These are phyloP conservation scores for Cheilosia grossa DNA, from an alignment of 2,888 invertebrate genomes.

Conservation along the genomic window DNA sequence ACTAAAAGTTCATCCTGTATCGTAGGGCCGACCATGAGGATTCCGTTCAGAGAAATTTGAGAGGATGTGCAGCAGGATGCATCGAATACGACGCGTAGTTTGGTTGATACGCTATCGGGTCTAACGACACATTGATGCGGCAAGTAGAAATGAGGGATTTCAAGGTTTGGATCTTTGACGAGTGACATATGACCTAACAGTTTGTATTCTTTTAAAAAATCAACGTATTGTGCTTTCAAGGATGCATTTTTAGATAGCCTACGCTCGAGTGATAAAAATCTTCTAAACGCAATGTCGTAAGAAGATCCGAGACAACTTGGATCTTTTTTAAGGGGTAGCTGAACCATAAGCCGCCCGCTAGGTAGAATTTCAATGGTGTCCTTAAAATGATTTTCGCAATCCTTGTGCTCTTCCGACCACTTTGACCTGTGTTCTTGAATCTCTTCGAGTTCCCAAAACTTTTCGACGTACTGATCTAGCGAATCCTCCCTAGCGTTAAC, in stretches of 20 bases:
- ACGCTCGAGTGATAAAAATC: slow-evolving; percentile 57
- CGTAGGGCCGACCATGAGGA: slow-evolving; percentile 56
- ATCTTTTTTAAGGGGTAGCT: slow-evolving; percentile 57
- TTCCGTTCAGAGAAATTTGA: slow-evolving; percentile 53
- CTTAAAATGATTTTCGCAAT: slow-evolving; percentile 34
- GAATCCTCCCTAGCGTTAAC: not conserved
- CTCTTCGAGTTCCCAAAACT: slow-evolving; percentile 34
- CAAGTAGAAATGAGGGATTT: slow-evolving; percentile 39
- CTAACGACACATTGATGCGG: slow-evolving; percentile 52
- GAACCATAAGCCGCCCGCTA: slow-evolving; percentile 35
- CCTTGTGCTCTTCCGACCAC: slow-evolving; percentile 15
- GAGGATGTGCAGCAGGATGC: slow-evolving; percentile 28
- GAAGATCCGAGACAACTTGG: slow-evolving; percentile 53
- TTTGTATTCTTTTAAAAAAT: slow-evolving; percentile 55
- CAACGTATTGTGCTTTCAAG: not conserved
- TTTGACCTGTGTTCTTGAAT: slow-evolving; percentile 7
- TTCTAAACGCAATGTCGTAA: slow-evolving; percentile 38
- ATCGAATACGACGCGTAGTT: slow-evolving; percentile 55
- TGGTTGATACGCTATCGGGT: slow-evolving; percentile 51
- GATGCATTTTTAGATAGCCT: slow-evolving; percentile 1
- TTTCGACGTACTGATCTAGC: not conserved
- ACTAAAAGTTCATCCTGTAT: slow-evolving; percentile 42
- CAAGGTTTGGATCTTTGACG: slow-evolving; percentile 7
- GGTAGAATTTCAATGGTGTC: slow-evolving; percentile 8
- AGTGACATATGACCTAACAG: slow-evolving; percentile 82